Evolutionary conservation across 2,113 vertebrate genomes (phyloP).

Genomic region (Ophthalmolycus amberensis): DNA sequence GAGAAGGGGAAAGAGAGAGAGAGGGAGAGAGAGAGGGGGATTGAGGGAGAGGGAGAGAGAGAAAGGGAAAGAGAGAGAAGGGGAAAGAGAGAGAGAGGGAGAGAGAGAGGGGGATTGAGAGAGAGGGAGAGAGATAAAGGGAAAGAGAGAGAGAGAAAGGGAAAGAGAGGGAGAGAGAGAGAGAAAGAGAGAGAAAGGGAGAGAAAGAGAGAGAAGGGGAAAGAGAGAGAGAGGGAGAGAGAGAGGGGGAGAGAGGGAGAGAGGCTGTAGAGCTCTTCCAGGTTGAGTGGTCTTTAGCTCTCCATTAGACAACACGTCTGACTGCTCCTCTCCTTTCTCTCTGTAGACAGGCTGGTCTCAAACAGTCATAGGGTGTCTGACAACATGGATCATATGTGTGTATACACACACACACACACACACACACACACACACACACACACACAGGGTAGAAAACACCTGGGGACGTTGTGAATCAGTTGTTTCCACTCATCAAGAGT

Average conservation of each 20-base stretch:
- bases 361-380: neutral
- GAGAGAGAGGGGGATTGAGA: neutral
- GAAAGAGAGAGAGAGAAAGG: neutral
- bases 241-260: neutral
- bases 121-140: too few species aligned
- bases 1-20: neutral
- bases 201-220: neutral
- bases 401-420: constrained; percentile 13
- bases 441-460: constrained; percentile 52
- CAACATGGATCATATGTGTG: constrained; percentile 7
- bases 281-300: constrained; percentile 71
- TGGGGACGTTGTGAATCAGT: constrained; percentile 57
- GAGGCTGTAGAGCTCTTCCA: constrained; percentile 55
- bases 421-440: constrained; percentile 9
- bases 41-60: neutral
- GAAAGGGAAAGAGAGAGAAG: neutral
- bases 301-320: constrained; percentile 53
- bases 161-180: neutral
- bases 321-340: constrained; percentile 46
- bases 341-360: constrained; percentile 29
- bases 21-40: too few species aligned
- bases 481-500: constrained; percentile 60
- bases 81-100: neutral
- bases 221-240: too few species aligned
- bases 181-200: neutral